phyloP scores from a whole-genome alignment of 2,113 vertebrate genomes.

The Prietella phreatophila region DNA sequence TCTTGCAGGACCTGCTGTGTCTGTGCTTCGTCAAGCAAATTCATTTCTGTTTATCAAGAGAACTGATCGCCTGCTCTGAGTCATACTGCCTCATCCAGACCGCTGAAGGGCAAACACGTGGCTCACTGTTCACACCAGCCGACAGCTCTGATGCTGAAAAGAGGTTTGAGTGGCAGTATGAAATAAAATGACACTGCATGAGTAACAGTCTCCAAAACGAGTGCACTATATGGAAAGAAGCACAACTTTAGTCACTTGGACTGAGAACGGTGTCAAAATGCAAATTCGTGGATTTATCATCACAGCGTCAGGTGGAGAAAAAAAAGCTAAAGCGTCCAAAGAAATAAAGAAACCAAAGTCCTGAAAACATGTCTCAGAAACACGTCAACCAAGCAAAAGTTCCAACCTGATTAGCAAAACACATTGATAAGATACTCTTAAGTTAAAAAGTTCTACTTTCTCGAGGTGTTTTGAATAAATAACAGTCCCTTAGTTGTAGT shows the following conservation, averaged over 20 bases:
- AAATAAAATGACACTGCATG: background rate
- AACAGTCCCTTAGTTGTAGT: background rate
- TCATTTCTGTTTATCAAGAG: background rate
- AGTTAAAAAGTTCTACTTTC: background rate
- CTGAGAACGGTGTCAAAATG: background rate
- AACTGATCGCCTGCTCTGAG: background rate
- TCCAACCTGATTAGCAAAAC: background rate
- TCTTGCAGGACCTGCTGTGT: background rate
- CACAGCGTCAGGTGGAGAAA: background rate
- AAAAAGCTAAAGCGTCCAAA: background rate
- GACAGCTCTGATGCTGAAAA: background rate
- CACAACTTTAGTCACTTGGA: background rate
- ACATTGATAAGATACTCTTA: constrained; percentile 32
- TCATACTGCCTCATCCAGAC: background rate
- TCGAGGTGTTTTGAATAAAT: background rate
- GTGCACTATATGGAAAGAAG: background rate
- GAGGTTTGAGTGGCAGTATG: background rate
- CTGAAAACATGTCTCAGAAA: background rate
- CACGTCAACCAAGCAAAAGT: constrained; percentile 4
- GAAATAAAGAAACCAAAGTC: background rate
- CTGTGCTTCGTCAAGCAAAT: background rate
- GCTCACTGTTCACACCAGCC: background rate
- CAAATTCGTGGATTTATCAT: background rate
- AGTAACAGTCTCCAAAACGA: background rate
- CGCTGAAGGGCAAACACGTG: background rate